Evolutionary conservation across 2,113 vertebrate genomes (phyloP), one percentile per base, ranked within the genome.

Genomic region (Cygnus buccinator): DNA sequence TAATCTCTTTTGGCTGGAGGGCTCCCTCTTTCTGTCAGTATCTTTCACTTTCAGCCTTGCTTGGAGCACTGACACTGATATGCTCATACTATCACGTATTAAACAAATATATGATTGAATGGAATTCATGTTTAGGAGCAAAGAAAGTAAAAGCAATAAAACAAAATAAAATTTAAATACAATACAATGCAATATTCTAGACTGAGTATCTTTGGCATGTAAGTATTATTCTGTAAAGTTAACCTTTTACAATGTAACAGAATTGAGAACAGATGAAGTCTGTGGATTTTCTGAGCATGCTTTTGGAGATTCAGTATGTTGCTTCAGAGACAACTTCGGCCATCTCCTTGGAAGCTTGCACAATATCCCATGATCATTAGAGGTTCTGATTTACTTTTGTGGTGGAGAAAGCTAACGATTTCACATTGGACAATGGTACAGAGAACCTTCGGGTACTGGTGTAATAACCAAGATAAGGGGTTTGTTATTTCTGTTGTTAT

Each of bases 131-230:
- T n/a, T 35, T 70, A 16, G 31, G 71, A 43, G 3, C 2, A 11
- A 83, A 58, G 5, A 23, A 63, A 59, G 80, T 16, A 39, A 65
- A 52, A 52, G 39, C 73, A 63, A 61, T 21, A 26, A 4, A 35
- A 1, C 6, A 80, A 22, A 71, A 80, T 28, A 68, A 68, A 67
- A 84, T 19, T n/a, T 59, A 26, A 28, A 46, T 22, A 54, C 5
- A 2, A 59, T 62, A 52, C 2, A 2, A 17, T 31, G 73, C 0
- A 0, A 19, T 75, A 44, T 2, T 41, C 14, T 76, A 43, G 12
- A 63, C 23, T 33, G 21, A 72, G 13, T 50, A 21, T 29, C 31
- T 74, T 63, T 26, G 6, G 13, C 35, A 70, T 16, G 15, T 9
- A 44, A 55, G 14, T 58, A 28, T 4, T 67, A 35, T 33, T 44